Percentiles rank a stretch among this genome's conserved stretches.
Evolutionary conservation across 1,140 invertebrate species (phyloP).

Genomic region (Trachelipus rathkii): DNA sequence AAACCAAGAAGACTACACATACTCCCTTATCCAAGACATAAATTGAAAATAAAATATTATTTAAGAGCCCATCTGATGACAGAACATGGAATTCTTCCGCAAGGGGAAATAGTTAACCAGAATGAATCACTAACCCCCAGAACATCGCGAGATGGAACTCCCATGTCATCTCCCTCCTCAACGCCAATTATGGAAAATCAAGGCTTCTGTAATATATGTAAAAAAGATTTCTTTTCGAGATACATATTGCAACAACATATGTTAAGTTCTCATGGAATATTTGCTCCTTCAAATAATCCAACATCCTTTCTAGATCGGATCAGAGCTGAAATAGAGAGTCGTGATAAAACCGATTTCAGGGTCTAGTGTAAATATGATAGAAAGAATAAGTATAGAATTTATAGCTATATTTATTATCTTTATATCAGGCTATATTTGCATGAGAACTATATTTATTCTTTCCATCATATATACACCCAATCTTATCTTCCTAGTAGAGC

Average conservation of each 20-base stretch:
- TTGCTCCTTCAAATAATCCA: slow-evolving; percentile 32
- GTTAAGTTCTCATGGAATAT: slow-evolving; percentile 55
- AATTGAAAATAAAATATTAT: too few species aligned
- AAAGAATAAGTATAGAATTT: too few species aligned
- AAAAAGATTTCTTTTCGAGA: slow-evolving; percentile 60
- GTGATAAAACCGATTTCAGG: slow-evolving; percentile 54
- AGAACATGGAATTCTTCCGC: too few species aligned
- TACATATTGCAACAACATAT: slow-evolving; percentile 61
- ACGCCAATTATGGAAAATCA: slow-evolving; percentile 35
- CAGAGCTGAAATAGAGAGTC: slow-evolving; percentile 39
- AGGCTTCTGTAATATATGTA: slow-evolving; percentile 52
- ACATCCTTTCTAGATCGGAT: slow-evolving; percentile 40
- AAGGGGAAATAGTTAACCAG: slow-evolving; percentile 35
- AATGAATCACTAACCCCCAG: slow-evolving; percentile 39
- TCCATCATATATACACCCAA: too few species aligned
- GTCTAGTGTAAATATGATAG: too few species aligned
- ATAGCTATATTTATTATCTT: not conserved
- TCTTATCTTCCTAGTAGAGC: too few species aligned
- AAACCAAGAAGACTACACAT: too few species aligned
- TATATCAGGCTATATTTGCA: too few species aligned
- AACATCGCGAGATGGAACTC: slow-evolving; percentile 32
- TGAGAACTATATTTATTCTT: too few species aligned
- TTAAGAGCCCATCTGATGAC: too few species aligned
- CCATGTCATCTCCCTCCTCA: slow-evolving; percentile 34
- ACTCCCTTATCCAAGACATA: too few species aligned